Base-by-base conservation (phyloP, 2,113 vertebrate species). In the Anser cygnoides region DNA sequence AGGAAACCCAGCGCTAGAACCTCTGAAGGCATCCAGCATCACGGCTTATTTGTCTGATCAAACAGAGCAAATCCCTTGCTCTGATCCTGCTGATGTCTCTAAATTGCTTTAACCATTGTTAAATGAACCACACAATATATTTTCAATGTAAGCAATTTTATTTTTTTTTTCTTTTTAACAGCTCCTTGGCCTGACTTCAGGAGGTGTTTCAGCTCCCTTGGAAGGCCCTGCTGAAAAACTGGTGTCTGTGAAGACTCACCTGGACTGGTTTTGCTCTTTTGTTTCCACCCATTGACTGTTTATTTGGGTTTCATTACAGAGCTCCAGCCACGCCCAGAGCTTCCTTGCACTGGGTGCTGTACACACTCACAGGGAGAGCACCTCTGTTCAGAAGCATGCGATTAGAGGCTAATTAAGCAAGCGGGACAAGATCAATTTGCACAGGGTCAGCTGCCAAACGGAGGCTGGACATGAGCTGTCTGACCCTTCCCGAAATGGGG, bases 51-150 rank as follows among this genome's bases (percentile, higher is more conserved):
- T 96, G 86, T 12, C 61, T 94, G 86, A 94, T 96, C 92, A 95
- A 93, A 90, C 89, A 78, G 83, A 92, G 80, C 80, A 95, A 97
- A 96, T 91, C 93, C 77, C 81, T 58, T 3, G 0, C 80, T 96
- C 90, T 94, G 93, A 95, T 96, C 89, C 95, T 4, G 66, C 84
- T 86, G 93, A 93, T 94, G 92, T 70, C 87, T 91, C 81, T n/a
- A 29, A 96, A 94, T 89, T 89, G 85, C 88, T 91, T 66, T 82
- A 90, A 87, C 90, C 9, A 1, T 91, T 92, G 93, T 95, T 89
- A 92, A 94, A 93, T 94, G 90, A 92, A 79, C 92, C 90, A 82
- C 92, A 76, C 90, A n/a, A 84, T 54, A 6, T 52, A 70, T 93
- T 95, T 75, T 41, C 86, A 29, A 3, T 72, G 86, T 58, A 90